phyloP scores from a whole-genome alignment of 2,113 vertebrate genomes.

The Serranochromis macrocephalus region DNA sequence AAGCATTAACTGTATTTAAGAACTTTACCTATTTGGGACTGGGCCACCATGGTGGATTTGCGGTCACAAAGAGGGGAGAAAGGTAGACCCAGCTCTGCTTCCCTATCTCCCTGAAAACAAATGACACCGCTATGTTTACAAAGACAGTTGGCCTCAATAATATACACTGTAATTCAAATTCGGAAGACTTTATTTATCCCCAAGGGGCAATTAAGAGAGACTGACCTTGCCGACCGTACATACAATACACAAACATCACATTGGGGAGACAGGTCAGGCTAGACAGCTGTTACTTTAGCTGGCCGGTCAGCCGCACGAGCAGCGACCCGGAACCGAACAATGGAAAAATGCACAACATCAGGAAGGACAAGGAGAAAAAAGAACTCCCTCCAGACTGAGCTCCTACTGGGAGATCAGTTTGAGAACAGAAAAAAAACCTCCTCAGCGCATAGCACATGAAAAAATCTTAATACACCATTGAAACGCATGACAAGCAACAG shows the following conservation, averaged over 20 bases:
- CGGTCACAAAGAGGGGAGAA: conserved; percentile 95
- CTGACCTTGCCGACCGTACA: neutral
- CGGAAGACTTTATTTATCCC: neutral
- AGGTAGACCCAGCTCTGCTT: conserved; percentile 85
- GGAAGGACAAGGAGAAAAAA: neutral
- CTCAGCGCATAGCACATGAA: neutral
- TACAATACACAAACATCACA: neutral
- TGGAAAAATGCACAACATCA: neutral
- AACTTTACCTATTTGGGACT: conserved; percentile 45
- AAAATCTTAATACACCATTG: neutral
- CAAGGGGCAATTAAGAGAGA: neutral
- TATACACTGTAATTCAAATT: neutral
- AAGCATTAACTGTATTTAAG: neutral
- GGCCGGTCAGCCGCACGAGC: neutral
- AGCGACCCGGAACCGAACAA: neutral
- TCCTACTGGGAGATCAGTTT: neutral
- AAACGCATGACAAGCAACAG: neutral
- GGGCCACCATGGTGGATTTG: conserved; percentile 63
- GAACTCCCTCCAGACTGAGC: neutral
- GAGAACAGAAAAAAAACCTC: neutral
- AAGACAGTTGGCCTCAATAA: neutral
- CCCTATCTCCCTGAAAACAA: conserved; percentile 84
- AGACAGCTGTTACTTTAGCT: neutral
- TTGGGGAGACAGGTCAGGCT: neutral
- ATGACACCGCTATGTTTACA: neutral